Base-by-base conservation (phyloP, 2,888 invertebrate species). In the Hypercompe scribonia region DNA sequence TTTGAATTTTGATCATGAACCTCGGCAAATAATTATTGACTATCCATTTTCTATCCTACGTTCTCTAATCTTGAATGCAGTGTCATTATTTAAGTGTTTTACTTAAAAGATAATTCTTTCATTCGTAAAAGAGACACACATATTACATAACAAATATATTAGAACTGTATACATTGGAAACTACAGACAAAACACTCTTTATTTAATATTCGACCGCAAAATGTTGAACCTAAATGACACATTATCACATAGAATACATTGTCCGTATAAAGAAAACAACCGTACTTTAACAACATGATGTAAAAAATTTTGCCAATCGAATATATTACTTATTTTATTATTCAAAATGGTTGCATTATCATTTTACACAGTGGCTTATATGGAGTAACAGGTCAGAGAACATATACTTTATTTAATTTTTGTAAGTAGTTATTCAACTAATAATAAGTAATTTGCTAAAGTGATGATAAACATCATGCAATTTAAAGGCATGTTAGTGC, bases 301-400 rank as follows among this genome's bases (percentile, higher is more conserved):
- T 13, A 65, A 42, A 58, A 58, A 1, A 13, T 31, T 58, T 66
- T 42, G 33, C 34, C 7, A 63, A 65, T 61, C 39, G 66, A 68
- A 80, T 71, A 69, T 67, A 75, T 58, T 63, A 39, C 21, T 33
- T 36, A 33, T 69, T 64, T 68, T 61, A 71, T 70, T 33, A 63
- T 70, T 69, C 65, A 34, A 70, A 73, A 76, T 58, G 13, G 66
- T 31, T 24, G 34, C 50, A 68, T 67, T 21, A 68, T n/a, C 34
- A 54, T 66, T 50, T 64, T 11, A 66, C 73, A 64, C 50, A 11
- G 7, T 50, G 80, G 68, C 68, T 31, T 2, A 58, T 67, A 61
- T 28, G n/a, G 67, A 66, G 68, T 72, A 64, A 15, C 64, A 54
- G 31, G 31, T 61, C 3, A 50, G 31, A 61, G 15, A 61, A 31